Evolutionary conservation across 1,140 invertebrate genomes (phyloP).

Genomic region (Belonocnema kinseyi): DNA sequence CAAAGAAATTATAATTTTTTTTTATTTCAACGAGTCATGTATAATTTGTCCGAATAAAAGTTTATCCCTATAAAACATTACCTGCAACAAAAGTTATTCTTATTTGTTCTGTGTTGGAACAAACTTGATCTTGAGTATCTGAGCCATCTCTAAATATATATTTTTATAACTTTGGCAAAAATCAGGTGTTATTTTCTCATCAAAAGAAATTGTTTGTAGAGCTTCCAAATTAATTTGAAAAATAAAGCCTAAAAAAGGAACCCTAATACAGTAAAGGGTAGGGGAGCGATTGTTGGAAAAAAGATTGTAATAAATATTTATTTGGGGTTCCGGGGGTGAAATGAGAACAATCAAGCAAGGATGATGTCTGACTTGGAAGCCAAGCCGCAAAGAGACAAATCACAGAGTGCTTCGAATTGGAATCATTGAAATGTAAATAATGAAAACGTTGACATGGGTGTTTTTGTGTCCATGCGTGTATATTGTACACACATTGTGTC

Average conservation of each 20-base stretch:
- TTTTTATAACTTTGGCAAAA: too few relatives aligned
- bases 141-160: too few relatives aligned
- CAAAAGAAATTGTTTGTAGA: background rate
- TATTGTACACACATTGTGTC: conserved; percentile 37
- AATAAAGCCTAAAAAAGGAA: conserved; percentile 37
- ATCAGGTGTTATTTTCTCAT: background rate
- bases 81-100: too few relatives aligned
- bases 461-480: conserved; percentile 19
- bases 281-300: too few relatives aligned
- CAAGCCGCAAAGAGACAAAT: conserved; percentile 68
- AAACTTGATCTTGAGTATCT: too few relatives aligned
- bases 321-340: background rate
- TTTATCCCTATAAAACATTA: too few relatives aligned
- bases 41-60: too few relatives aligned
- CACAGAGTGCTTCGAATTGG: conserved; percentile 48
- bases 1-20: too few relatives aligned
- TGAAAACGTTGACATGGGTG: conserved; percentile 7
- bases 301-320: background rate
- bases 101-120: too few relatives aligned
- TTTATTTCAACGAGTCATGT: too few relatives aligned
- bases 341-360: conserved; percentile 34
- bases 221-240: background rate
- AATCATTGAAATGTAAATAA: conserved; percentile 10
- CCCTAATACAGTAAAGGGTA: too few relatives aligned
- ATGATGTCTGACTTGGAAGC: conserved; percentile 59